Conservation (phyloP, 2,797 vertebrate species). For the Sebastiscus albofasciatus region DNA sequence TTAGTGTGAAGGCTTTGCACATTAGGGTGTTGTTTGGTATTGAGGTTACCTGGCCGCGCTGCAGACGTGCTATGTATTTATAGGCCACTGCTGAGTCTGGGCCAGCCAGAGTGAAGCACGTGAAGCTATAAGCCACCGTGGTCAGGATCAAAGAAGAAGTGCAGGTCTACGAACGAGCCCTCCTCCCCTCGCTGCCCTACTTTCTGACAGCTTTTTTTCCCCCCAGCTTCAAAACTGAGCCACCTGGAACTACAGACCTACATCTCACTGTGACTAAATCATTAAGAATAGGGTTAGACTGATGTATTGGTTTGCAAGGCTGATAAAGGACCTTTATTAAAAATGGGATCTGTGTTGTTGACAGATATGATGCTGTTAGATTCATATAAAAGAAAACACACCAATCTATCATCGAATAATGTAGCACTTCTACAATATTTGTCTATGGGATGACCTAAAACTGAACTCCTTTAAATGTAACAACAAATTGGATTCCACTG, state of each 20-base stretch:
- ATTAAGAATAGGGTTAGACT: slow-evolving; percentile 15
- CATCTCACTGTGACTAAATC: slow-evolving; percentile 4
- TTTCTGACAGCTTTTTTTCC: slow-evolving; percentile 49
- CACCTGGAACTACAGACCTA: slow-evolving; percentile 28
- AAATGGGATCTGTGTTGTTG: not conserved
- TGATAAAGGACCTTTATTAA: not conserved
- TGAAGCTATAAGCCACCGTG: slow-evolving; percentile 43
- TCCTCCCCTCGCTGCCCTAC: slow-evolving; percentile 62
- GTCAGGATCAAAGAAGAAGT: slow-evolving; percentile 66
- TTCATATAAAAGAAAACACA: not conserved
- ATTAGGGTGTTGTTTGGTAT: not conserved
- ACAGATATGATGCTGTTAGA: not conserved
- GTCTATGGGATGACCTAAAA: not conserved
- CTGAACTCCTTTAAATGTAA: not conserved
- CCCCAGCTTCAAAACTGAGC: slow-evolving; percentile 3
- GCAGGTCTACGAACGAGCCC: slow-evolving; percentile 44
- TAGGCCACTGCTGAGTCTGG: slow-evolving; percentile 39
- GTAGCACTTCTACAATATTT: not conserved
- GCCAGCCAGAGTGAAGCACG: slow-evolving; percentile 28
- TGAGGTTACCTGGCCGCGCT: slow-evolving; percentile 45
- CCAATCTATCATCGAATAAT: not conserved
- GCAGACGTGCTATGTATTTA: slow-evolving; percentile 46
- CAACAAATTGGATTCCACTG: slow-evolving; percentile 4
- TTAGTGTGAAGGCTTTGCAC: not conserved
- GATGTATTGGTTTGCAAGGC: slow-evolving; percentile 1